These are phyloP conservation scores for Eubasilissa regina DNA, from an alignment of 1,140 invertebrate genomes.

Conservation along the genomic window DNA sequence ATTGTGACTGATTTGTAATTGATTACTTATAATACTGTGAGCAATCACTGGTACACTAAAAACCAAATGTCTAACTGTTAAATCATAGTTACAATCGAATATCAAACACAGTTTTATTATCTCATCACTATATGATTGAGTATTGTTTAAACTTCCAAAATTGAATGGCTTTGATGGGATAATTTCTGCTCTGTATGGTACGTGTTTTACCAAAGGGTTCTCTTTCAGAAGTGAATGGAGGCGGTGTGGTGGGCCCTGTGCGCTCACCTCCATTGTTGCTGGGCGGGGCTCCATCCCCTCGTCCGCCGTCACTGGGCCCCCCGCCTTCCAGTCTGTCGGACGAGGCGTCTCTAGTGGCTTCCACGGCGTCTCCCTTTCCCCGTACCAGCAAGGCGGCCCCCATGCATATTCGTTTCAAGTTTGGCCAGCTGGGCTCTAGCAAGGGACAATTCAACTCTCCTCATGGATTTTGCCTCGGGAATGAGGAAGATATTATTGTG, in stretches of 20 bases:
- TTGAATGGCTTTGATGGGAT: no score
- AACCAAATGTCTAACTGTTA: no score
- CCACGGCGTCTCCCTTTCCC: constrained; percentile 66
- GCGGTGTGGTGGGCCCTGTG: neutral
- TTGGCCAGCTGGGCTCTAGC: constrained; percentile 91
- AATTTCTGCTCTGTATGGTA: no score
- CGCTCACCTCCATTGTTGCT: constrained; percentile 33
- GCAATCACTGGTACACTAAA: no score
- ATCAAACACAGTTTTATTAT: no score
- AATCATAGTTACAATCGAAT: no score
- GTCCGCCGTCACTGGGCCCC: neutral
- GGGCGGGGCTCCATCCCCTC: constrained; percentile 28
- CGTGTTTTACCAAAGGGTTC: neutral
- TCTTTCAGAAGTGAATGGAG: constrained; percentile 43
- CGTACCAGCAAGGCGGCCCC: constrained; percentile 82
- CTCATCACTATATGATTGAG: no score
- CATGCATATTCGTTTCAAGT: constrained; percentile 93
- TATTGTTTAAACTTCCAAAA: no score
- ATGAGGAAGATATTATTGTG: constrained; percentile 95
- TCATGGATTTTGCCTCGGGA: constrained; percentile 95
- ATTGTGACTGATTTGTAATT: no score
- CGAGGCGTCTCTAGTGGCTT: constrained; percentile 64
- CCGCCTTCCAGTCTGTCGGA: constrained; percentile 66
- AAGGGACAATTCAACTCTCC: constrained; percentile 97
- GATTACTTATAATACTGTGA: no score